Evolutionary conservation across 2,113 vertebrate genomes (phyloP).

Genomic region (Abramis brama): DNA sequence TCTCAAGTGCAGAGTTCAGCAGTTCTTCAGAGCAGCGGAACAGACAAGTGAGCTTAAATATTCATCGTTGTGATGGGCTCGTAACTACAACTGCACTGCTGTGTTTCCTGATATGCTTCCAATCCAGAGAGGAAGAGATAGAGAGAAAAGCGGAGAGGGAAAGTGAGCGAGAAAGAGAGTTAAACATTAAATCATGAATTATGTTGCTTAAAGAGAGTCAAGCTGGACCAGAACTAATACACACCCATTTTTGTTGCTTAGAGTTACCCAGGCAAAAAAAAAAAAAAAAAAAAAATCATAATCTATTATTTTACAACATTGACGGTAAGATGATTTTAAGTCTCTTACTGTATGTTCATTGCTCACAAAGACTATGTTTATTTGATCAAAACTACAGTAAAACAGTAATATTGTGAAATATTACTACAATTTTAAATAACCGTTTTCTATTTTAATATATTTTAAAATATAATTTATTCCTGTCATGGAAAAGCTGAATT

Average conservation of each 20-base stretch:
- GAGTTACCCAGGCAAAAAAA: no score
- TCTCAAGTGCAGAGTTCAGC: constrained; percentile 44
- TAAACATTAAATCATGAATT: background rate
- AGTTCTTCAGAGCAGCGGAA: constrained; percentile 17
- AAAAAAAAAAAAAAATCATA: no score
- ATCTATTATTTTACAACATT: background rate
- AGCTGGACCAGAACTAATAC: background rate
- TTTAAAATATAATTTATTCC: background rate
- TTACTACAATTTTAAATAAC: background rate
- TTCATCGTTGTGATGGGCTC: background rate
- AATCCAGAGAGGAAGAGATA: background rate
- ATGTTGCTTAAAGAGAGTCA: background rate
- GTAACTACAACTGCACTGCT: constrained; percentile 3
- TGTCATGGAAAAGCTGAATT: background rate
- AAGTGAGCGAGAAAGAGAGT: background rate
- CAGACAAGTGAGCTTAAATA: constrained; percentile 35
- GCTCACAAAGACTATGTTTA: no score
- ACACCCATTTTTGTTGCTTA: background rate
- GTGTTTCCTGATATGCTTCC: constrained; percentile 31
- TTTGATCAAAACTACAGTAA: no score
- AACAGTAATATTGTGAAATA: background rate
- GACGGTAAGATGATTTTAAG: no score
- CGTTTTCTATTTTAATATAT: background rate
- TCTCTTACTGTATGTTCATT: no score
- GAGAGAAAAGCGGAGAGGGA: background rate